Percentiles rank a stretch among this genome's conserved stretches.
phyloP scores from a whole-genome alignment of 2,113 vertebrate genomes.

The Pelvicachromis taeniatus region DNA sequence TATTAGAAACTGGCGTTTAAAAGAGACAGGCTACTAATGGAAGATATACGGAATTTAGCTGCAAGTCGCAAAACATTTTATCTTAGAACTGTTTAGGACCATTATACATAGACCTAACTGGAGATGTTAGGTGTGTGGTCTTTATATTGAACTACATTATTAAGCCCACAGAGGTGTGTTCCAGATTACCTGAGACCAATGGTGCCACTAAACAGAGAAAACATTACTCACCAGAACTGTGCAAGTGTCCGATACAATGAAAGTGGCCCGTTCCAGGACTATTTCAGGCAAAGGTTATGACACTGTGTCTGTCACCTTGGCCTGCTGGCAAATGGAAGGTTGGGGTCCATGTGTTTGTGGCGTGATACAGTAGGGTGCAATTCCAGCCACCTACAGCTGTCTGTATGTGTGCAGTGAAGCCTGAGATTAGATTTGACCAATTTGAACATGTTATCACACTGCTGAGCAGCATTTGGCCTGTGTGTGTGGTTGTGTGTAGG shows the following conservation, averaged over 20 bases:
- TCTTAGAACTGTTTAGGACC: not conserved
- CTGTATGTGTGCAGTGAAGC: conserved; percentile 9
- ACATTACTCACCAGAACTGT: not conserved
- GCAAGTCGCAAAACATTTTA: not conserved
- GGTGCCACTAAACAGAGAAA: conserved; percentile 2
- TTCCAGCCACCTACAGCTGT: conserved; percentile 20
- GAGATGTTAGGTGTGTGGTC: not conserved
- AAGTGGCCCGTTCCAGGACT: not conserved
- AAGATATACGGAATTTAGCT: too few species aligned
- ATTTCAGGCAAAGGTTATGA: not conserved
- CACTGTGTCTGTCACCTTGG: not conserved
- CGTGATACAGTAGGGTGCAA: not conserved
- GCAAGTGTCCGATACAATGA: not conserved
- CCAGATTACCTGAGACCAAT: conserved; percentile 13
- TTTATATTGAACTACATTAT: conserved; percentile 2
- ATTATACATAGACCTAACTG: not conserved
- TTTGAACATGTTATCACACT: conserved; percentile 17
- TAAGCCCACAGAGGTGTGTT: not conserved
- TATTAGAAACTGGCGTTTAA: too few species aligned
- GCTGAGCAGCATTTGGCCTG: not conserved
- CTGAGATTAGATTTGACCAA: conserved; percentile 43
- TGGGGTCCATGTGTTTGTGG: not conserved
- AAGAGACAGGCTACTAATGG: too few species aligned
- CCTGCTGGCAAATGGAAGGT: not conserved
- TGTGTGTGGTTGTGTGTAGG: not conserved